Percentiles rank a stretch among this genome's conserved stretches.
Conservation (phyloP, 1,140 invertebrate species). For the Streblospio benedicti region DNA sequence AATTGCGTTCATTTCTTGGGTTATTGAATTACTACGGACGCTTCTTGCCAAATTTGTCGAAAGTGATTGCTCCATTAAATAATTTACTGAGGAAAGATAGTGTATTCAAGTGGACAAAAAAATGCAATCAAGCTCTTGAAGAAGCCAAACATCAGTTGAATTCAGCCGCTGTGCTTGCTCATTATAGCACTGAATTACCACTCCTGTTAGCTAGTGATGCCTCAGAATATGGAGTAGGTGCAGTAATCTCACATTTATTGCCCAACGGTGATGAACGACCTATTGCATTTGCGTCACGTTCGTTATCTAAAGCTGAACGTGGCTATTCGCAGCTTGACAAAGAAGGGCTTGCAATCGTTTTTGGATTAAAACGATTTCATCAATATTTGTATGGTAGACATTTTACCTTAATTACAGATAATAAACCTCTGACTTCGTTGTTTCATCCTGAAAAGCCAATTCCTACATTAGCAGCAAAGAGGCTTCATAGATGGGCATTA, state of each 20-base stretch:
- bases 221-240: slow-evolving; percentile 45
- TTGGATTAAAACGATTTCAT: slow-evolving; percentile 42
- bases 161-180: slow-evolving; percentile 25
- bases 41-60: neutral
- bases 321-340: slow-evolving; percentile 51
- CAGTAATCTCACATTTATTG: slow-evolving; percentile 44
- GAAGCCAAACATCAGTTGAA: neutral
- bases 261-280: slow-evolving; percentile 41
- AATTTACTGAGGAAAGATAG: slow-evolving; percentile 1
- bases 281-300: slow-evolving; percentile 46
- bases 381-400: slow-evolving; percentile 46
- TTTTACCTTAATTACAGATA: slow-evolving; percentile 46
- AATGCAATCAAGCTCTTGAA: neutral
- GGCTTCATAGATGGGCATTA: slow-evolving; percentile 6
- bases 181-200: too few relatives aligned
- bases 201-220: slow-evolving; percentile 49
- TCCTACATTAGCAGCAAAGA: neutral
- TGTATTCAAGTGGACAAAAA: neutral
- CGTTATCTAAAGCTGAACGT: slow-evolving; percentile 43
- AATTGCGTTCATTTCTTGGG: neutral
- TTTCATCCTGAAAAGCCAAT: slow-evolving; percentile 33
- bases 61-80: neutral
- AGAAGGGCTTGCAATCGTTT: slow-evolving; percentile 49
- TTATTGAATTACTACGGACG: slow-evolving; percentile 5
- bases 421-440: slow-evolving; percentile 41